Percentiles rank a stretch among this genome's conserved stretches.
These are phyloP conservation scores for Pavo muticus DNA, from an alignment of 2,113 vertebrate species.

Conservation along the genomic window DNA sequence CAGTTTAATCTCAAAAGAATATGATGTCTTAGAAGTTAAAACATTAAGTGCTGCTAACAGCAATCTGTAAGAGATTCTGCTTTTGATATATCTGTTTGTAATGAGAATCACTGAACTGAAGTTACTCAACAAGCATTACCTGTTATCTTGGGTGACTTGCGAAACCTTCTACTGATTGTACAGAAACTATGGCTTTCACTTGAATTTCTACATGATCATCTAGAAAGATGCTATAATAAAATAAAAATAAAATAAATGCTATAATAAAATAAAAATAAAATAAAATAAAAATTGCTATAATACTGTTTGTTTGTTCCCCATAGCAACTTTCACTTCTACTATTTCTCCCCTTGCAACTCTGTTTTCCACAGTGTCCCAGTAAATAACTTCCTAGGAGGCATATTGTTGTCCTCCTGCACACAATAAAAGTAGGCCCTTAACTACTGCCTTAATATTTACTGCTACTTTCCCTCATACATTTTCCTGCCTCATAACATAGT, in stretches of 20 bases:
- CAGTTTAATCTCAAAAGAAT: constrained; percentile 35
- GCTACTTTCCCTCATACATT: not conserved
- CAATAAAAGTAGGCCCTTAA: not conserved
- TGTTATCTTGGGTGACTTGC: not conserved
- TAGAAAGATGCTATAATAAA: not conserved
- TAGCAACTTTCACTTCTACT: not conserved
- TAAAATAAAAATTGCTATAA: not conserved
- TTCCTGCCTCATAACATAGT: not conserved
- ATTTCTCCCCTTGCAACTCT: not conserved
- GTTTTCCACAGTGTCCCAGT: not conserved
- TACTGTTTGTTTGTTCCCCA: not conserved
- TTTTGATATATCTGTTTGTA: constrained; percentile 25
- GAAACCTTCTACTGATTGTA: not conserved
- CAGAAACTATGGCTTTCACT: not conserved
- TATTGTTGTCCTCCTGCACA: not conserved
- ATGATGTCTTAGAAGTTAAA: constrained; percentile 31
- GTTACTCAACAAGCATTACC: not conserved
- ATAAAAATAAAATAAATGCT: no score
- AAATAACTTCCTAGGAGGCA: not conserved
- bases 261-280: no score
- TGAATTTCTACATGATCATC: not conserved
- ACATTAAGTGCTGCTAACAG: not conserved
- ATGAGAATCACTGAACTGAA: constrained; percentile 2
- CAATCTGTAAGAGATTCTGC: constrained; percentile 7
- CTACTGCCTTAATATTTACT: not conserved